Conservation (phyloP, 2,888 invertebrate species). For the Tricholauxania praeusta region DNA sequence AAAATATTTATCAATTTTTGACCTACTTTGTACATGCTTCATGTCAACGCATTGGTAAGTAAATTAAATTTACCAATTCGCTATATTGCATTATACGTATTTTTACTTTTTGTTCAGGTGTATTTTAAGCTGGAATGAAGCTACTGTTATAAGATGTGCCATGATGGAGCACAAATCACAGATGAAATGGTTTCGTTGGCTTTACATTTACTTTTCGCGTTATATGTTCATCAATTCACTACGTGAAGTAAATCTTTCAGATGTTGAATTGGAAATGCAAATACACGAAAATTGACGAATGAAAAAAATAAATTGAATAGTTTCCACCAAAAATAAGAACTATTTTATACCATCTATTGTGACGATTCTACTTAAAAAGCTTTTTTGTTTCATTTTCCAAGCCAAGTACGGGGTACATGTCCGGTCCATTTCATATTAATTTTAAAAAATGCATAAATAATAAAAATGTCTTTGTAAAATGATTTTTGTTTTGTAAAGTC, state of each 20-base stretch:
- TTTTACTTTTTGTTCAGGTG: conserved; percentile 70
- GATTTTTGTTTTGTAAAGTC: conserved; percentile 31
- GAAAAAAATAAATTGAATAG: conserved; percentile 25
- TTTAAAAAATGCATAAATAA: conserved; percentile 10
- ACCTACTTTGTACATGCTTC: conserved; percentile 84
- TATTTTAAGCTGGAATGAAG: conserved; percentile 75
- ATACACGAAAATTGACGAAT: conserved; percentile 69
- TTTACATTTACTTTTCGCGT: conserved; percentile 90
- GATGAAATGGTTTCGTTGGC: conserved; percentile 92
- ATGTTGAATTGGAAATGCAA: conserved; percentile 82
- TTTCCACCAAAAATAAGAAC: conserved; percentile 20
- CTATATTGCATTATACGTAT: conserved; percentile 11
- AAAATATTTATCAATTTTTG: conserved; percentile 87
- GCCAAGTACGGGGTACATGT: conserved; percentile 45
- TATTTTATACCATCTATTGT: conserved; percentile 9
- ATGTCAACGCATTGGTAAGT: conserved; percentile 82
- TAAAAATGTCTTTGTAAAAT: conserved; percentile 16
- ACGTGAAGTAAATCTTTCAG: conserved; percentile 78
- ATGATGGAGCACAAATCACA: conserved; percentile 93
- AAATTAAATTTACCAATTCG: conserved; percentile 16
- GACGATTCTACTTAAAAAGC: conserved; percentile 33
- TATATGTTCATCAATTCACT: conserved; percentile 93
- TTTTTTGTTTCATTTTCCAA: conserved; percentile 28
- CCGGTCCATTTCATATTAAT: conserved; percentile 42
- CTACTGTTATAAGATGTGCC: conserved; percentile 75